phyloP scores from a whole-genome alignment of 2,113 vertebrate species.

The Platycercus adscitus region DNA sequence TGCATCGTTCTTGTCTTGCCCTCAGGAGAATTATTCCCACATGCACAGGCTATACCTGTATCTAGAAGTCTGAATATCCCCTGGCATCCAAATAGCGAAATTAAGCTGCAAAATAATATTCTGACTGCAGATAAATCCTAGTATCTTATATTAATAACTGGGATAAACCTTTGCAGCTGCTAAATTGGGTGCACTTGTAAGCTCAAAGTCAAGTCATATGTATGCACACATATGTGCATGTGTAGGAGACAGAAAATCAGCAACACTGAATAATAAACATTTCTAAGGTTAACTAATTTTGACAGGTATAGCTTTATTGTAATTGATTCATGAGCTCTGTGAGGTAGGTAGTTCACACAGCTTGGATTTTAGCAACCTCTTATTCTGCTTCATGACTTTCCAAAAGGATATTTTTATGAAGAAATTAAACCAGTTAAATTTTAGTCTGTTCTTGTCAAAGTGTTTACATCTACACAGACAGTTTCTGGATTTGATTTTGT shows the following conservation, averaged over 20 bases:
- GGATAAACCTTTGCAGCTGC: neutral
- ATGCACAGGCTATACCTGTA: fast-evolving
- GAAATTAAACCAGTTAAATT: slow-evolving; percentile 16
- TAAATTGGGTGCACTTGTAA: neutral
- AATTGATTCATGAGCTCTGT: neutral
- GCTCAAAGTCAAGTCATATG: neutral
- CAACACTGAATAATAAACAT: neutral
- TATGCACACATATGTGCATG: fast-evolving
- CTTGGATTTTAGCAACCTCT: slow-evolving; percentile 20
- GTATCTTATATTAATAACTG: neutral
- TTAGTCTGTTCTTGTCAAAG: neutral
- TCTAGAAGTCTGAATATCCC: neutral
- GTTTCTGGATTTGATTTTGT: slow-evolving; percentile 11
- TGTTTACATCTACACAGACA: neutral
- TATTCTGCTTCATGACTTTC: slow-evolving; percentile 19
- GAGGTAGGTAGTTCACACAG: neutral
- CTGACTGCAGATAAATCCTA: neutral
- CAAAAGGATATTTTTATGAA: neutral
- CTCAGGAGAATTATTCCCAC: neutral
- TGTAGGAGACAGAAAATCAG: neutral
- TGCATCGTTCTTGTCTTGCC: neutral
- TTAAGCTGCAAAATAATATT: neutral
- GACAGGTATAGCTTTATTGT: neutral
- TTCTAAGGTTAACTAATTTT: slow-evolving; percentile 32
- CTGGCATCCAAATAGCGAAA: neutral